phyloP scores from a whole-genome alignment of 2,888 invertebrate species.

The Himalopsyche anomala region DNA sequence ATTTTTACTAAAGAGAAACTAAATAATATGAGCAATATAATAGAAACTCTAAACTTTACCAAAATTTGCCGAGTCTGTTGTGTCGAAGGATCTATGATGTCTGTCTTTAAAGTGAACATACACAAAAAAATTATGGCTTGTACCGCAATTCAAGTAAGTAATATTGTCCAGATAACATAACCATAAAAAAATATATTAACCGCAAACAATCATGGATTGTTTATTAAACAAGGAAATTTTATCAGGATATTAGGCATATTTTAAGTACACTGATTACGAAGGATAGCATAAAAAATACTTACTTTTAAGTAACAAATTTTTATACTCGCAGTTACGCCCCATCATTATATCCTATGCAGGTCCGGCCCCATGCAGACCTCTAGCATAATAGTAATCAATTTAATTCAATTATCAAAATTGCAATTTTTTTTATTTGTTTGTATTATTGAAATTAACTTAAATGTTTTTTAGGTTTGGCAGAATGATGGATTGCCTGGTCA shows the following conservation, averaged over 20 bases:
- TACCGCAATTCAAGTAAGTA: conserved; percentile 71
- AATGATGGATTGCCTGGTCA: conserved; percentile 73
- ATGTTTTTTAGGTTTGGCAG: conserved; percentile 71
- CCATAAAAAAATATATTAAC: conserved; percentile 3
- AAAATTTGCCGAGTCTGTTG: conserved; percentile 69
- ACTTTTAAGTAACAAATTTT: too few species aligned
- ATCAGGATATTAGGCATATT: too few species aligned
- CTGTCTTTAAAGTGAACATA: conserved; percentile 73
- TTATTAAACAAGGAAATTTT: too few species aligned
- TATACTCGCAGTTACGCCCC: too few species aligned
- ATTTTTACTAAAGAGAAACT: background rate
- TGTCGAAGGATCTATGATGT: conserved; percentile 71
- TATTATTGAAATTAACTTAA: background rate
- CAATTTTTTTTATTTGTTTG: too few species aligned
- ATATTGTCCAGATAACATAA: background rate
- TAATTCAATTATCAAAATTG: too few species aligned
- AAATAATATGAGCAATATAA: conserved; percentile 49
- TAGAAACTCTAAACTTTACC: conserved; percentile 53
- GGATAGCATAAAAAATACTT: too few species aligned
- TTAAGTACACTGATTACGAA: too few species aligned
- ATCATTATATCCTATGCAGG: too few species aligned
- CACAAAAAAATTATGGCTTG: conserved; percentile 74
- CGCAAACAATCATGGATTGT: background rate
- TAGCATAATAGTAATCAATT: too few species aligned
- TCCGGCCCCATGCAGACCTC: too few species aligned